Base-by-base conservation (phyloP, 2,113 vertebrate genomes). In the Passerina amoena region DNA sequence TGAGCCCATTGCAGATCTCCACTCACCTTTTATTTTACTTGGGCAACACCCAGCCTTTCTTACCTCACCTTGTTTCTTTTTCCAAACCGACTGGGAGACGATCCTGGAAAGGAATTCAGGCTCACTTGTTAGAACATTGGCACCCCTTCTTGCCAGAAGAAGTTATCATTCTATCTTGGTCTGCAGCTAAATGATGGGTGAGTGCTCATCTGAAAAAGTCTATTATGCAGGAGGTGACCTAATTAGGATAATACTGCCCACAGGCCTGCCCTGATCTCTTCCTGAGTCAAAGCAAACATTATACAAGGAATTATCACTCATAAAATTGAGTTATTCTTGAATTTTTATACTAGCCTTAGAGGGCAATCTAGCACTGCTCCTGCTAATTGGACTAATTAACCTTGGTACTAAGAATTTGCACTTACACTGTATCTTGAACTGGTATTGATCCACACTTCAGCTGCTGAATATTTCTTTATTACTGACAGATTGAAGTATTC, bases 31-130 rank as follows among this genome's bases (percentile, higher is more conserved):
- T 72, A n/a, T 73, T 95, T 81, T 1, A 56, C 78, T 86, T 92
- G 85, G 50, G 60, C 73, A 84, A 82, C 37, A 70, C 31, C 45
- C 73, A 70, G n/a, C n/a, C 12, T 44, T 87, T 84, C 45, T 90
- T 92, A 73, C 69, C 82, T 72, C 88, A 94, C 37, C 73, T 56
- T 56, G 40, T 77, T 90, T 47, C 73, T 81, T 84, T 90, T 92
- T 72, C 78, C 21, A 38, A 77, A 93, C 18, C 4, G 1, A 69
- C 10, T 78, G 78, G 14, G 10, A 81, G 64, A 93, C 11, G 30
- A 87, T 90, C 10, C 51, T 73, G 69, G 40, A 87, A 47, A 81
- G 37, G 72, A 78, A 69, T 90, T 92, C 70, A 86, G 70, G 53
- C 70, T 88, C 76, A 61, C 19, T 73, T 82, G 70, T 88, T 78